phyloP scores from a whole-genome alignment of 2,888 invertebrate species.

The Hymenopus coronatus region DNA sequence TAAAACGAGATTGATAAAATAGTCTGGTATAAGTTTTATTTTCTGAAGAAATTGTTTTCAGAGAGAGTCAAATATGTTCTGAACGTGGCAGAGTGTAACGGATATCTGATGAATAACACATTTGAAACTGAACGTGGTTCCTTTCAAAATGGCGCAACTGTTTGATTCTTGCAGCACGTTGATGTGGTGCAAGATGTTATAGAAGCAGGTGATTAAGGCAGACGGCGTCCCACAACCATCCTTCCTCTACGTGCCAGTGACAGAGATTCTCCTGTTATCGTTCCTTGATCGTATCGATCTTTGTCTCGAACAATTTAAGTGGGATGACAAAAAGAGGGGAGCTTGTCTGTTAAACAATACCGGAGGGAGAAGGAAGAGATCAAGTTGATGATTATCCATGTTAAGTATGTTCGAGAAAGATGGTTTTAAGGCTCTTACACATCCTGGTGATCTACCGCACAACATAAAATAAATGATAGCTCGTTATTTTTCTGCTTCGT shows the following conservation, averaged over 20 bases:
- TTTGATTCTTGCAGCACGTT: too few relatives aligned
- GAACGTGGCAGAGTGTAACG: too few relatives aligned
- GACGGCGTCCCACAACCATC: background rate
- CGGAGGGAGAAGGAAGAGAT: background rate
- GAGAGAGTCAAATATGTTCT: too few relatives aligned
- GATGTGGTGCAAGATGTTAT: background rate
- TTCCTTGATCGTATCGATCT: background rate
- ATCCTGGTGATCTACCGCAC: too few relatives aligned
- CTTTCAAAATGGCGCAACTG: too few relatives aligned
- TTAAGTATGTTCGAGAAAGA: background rate
- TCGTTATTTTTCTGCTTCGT: too few relatives aligned
- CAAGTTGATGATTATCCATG: background rate
- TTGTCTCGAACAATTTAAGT: background rate
- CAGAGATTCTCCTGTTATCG: background rate
- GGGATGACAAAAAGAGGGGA: background rate
- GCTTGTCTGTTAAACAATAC: background rate
- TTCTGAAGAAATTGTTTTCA: too few relatives aligned
- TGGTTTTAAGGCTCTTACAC: background rate
- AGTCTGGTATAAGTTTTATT: too few relatives aligned
- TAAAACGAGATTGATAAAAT: too few relatives aligned
- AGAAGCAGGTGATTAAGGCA: background rate
- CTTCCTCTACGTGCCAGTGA: background rate
- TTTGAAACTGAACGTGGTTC: too few relatives aligned
- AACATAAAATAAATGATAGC: too few relatives aligned
- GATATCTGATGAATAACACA: too few relatives aligned